Evolutionary conservation across 2,888 invertebrate genomes (phyloP), one percentile per base, ranked within the genome.

Genomic region (Portevinia maculata): DNA sequence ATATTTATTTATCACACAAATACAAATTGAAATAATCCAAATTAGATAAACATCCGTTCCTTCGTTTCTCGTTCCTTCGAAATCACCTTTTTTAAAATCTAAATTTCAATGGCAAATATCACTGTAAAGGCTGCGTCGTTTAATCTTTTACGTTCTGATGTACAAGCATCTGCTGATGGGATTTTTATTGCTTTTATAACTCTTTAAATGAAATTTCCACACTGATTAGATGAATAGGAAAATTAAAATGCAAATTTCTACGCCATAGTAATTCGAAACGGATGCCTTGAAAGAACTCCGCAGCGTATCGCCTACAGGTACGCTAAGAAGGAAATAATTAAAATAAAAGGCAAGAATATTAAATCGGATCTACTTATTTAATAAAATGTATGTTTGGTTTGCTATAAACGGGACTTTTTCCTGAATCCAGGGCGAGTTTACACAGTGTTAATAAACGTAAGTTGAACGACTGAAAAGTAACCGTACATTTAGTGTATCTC

Each of bases 401-500:
- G 9, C 11, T 41, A 1, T 3, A 17, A 60, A 32, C 37, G 39
- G 84, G 21, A 79, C 52, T 6, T 70, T 64, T 0, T 11, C 32
- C 3, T 87, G 79, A 44, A 89, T 86, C 91, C 91, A 92, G 8
- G 84, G 48, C 1, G 75, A 1, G 85, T 88, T 89, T 0, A 88
- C 85, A 0, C 87, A 86, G 6, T 85, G 84, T 0, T 91, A 91
- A 85, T 90, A 92, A 0, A 91, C 91, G n/a, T n/a, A n/a, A n/a
- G n/a, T n/a, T 0, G 92, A n/a, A 91, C 1, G 92, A 92, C 24
- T 87, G 86, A 13, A 85, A 86, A n/a, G 86, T 86, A 34, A 48
- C 79, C 8, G 89, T 89, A 64, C 92, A 92, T 7, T 92, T 92
- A 7, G 88, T 89, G 34, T 88, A 86, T 17, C 92, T 92, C 92